A percentile compares a stretch with the other conserved stretches of the same genome.
phyloP scores from a whole-genome alignment of 2,888 invertebrate genomes.

The Lasioglossum malachurum region DNA sequence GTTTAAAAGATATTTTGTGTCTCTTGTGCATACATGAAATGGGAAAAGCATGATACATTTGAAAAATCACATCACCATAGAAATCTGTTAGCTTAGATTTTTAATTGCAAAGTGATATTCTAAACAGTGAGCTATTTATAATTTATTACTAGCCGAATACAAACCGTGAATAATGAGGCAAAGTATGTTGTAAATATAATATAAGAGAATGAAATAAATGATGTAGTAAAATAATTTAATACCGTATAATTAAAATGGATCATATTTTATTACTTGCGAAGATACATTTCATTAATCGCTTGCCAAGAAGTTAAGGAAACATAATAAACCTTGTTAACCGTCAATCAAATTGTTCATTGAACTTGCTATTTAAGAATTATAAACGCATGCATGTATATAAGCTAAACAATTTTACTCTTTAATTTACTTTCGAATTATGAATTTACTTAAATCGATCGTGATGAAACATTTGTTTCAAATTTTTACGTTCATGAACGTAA shows the following conservation, averaged over 20 bases:
- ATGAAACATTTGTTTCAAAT: not conserved
- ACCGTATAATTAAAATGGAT: constrained; percentile 56
- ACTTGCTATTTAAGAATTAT: constrained; percentile 19
- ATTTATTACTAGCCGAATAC: constrained; percentile 80
- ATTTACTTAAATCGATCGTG: not conserved
- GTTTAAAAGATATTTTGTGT: constrained; percentile 47
- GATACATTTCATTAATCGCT: constrained; percentile 28
- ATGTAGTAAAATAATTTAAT: constrained; percentile 67
- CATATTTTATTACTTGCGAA: constrained; percentile 70
- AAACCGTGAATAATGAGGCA: constrained; percentile 60
- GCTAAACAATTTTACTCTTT: not conserved
- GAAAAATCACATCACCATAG: constrained; percentile 46
- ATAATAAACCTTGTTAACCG: not conserved
- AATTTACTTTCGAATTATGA: not conserved
- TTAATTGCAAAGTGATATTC: constrained; percentile 64
- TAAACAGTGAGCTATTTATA: constrained; percentile 80
- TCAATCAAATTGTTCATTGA: constrained; percentile 7
- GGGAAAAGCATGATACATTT: constrained; percentile 24
- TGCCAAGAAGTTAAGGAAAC: not conserved
- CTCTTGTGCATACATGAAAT: constrained; percentile 44
- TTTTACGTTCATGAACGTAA: too few relatives aligned
- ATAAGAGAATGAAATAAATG: constrained; percentile 65
- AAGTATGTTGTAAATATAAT: constrained; percentile 69
- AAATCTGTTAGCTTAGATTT: constrained; percentile 58
- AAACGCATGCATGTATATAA: not conserved